Percentiles rank a stretch among this genome's conserved stretches.
Conservation (phyloP, 2,888 invertebrate genomes). For the Oxystoma pomonae region DNA sequence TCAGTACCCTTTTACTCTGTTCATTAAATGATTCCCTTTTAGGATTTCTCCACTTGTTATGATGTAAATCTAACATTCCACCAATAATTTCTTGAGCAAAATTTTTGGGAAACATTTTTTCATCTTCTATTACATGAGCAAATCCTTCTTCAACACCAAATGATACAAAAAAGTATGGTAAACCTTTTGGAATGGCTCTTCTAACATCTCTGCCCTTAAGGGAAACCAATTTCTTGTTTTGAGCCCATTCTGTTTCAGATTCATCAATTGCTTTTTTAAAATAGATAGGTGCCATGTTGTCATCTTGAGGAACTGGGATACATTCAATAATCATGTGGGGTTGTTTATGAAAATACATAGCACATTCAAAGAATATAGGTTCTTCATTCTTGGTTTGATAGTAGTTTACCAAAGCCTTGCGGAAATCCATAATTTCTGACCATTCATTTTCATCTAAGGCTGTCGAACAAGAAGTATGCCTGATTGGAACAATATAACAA, state of each 20-base stretch:
- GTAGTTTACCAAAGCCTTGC: constrained; percentile 74
- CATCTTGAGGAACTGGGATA: constrained; percentile 80
- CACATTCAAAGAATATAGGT: constrained; percentile 88
- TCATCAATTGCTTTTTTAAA: constrained; percentile 97
- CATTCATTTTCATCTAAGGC: constrained; percentile 92
- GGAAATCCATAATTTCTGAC: constrained; percentile 78
- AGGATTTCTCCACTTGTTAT: constrained; percentile 80
- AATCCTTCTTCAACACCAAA: constrained; percentile 90
- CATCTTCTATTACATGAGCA: constrained; percentile 97
- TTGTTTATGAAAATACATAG: constrained; percentile 60
- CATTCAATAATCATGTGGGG: constrained; percentile 89
- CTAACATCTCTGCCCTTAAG: constrained; percentile 67
- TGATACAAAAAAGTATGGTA: constrained; percentile 93
- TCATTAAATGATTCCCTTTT: constrained; percentile 68
- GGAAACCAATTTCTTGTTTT: constrained; percentile 87
- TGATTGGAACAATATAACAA: constrained; percentile 79
- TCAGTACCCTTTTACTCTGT: constrained; percentile 70
- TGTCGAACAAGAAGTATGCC: constrained; percentile 76
- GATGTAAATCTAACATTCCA: constrained; percentile 88
- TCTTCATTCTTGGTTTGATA: constrained; percentile 70
- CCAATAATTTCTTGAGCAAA: constrained; percentile 96
- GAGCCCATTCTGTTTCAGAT: constrained; percentile 92
- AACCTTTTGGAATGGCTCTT: constrained; percentile 82
- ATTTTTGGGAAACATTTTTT: constrained; percentile 75
- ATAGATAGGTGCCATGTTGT: constrained; percentile 90